Evolutionary conservation across 2,888 invertebrate genomes (phyloP), one percentile per base, ranked within the genome.

Genomic region (Drosophila hamatofila): DNA sequence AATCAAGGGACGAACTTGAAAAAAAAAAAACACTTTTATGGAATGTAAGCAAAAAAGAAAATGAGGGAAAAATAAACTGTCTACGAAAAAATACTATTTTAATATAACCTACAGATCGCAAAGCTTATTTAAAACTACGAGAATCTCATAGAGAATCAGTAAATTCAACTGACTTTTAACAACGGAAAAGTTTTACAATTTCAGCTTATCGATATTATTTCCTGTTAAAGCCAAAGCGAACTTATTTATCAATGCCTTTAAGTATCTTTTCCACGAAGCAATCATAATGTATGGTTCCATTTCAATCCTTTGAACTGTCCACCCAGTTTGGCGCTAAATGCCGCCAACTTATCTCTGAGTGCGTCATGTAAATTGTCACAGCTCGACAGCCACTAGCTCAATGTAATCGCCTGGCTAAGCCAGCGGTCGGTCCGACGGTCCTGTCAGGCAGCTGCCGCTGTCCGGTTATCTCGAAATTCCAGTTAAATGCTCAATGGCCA

Each of bases 321-420:
- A 46, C 18, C 54, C 49, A 49, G n/a, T 35, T 59, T 33, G 55
- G 30, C 46, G 46, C 23, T 14, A 25, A 49, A 35, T 63, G 16
- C 16, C 49, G 37, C n/a, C 1, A 60, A 57, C 61, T 75, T 83
- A 83, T 81, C 85, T 48, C 39, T 25, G 16, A 23, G 48, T 52
- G 82, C 55, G 52, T 64, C 86, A 51, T 86, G 83, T 83, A 67
- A 69, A 74, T 83, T 83, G 77, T 86, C 83, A 74, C 57, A 56
- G 72, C 49, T 51, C 72, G 70, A 75, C 85, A 88, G 75, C 54
- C 88, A 75, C 79, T 72, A 75, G 79, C 80, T 88, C 75, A 81
- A 60, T 48, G 72, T 75, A 82, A 88, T 84, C 78, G 44, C 60
- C 55, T 42, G 67, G 62, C 67, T 56, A 44, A 72, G 77, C 49